These are phyloP conservation scores for Ctenopoma kingsleyae DNA, from an alignment of 2,797 vertebrate species.

Conservation along the genomic window DNA sequence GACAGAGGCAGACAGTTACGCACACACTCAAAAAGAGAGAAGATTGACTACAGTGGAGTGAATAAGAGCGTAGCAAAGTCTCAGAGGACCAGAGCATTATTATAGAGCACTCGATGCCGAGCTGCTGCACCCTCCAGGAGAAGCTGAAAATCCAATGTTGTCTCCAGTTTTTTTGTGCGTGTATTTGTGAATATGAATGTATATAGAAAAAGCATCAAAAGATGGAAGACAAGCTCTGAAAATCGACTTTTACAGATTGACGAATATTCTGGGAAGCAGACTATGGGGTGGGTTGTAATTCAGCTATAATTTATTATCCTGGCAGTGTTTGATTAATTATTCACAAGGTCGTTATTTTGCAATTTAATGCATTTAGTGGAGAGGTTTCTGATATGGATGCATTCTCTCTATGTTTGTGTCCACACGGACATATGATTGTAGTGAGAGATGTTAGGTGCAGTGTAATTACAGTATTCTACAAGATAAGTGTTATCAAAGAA, in stretches of 20 bases:
- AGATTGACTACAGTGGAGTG: conserved; percentile 42
- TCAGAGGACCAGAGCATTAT: conserved; percentile 47
- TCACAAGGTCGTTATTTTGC: conserved; percentile 69
- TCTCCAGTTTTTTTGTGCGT: not conserved
- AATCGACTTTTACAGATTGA: conserved; percentile 25
- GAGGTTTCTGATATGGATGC: conserved; percentile 45
- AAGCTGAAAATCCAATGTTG: conserved; percentile 24
- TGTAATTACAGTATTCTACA: conserved; percentile 42
- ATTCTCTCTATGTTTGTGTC: not conserved
- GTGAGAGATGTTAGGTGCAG: conserved; percentile 24
- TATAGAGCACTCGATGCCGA: conserved; percentile 46
- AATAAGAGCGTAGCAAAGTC: conserved; percentile 52
- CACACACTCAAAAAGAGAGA: conserved; percentile 32
- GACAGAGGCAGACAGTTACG: conserved; percentile 44
- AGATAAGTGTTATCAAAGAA: conserved; percentile 46
- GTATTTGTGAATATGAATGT: not conserved
- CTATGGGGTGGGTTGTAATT: conserved; percentile 55
- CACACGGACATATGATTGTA: conserved; percentile 8
- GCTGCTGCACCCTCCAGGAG: conserved; percentile 42
- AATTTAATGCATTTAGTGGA: conserved; percentile 60
- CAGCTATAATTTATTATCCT: conserved; percentile 58
- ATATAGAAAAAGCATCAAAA: conserved; percentile 17
- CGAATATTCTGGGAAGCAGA: conserved; percentile 19
- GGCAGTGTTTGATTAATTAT: conserved; percentile 73
- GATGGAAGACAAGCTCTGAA: conserved; percentile 11